These are phyloP conservation scores for Xenopus petersii DNA, from an alignment of 2,797 vertebrate genomes.

Conservation along the genomic window DNA sequence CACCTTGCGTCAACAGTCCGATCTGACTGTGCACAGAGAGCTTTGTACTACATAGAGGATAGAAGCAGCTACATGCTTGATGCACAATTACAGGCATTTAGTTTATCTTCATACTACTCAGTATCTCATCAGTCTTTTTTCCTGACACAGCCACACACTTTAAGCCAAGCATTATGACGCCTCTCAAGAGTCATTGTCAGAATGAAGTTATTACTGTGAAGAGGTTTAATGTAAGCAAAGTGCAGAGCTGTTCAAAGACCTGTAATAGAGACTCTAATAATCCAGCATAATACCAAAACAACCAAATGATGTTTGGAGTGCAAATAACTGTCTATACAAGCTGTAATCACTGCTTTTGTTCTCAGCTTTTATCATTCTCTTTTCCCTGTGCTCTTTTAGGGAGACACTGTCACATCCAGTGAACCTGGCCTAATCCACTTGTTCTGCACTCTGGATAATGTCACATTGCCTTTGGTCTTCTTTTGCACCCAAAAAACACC, in stretches of 20 bases:
- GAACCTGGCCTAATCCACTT: not conserved
- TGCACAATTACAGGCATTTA: conserved; percentile 40
- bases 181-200: conserved; percentile 42
- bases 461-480: not conserved
- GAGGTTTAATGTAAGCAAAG: conserved; percentile 48
- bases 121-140: conserved; percentile 28
- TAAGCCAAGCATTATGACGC: conserved; percentile 24
- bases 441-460: not conserved
- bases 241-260: conserved; percentile 32
- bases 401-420: not conserved
- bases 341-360: conserved; percentile 14
- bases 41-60: conserved; percentile 7
- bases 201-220: conserved; percentile 47
- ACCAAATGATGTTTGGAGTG: conserved; percentile 43
- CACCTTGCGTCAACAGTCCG: conserved; percentile 18
- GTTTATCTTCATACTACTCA: conserved; percentile 35
- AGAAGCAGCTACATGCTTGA: conserved; percentile 24
- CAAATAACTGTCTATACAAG: conserved; percentile 32
- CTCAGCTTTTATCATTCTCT: conserved; percentile 6
- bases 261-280: conserved; percentile 35
- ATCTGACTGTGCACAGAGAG: conserved; percentile 22
- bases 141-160: conserved; percentile 31
- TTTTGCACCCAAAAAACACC: not conserved
- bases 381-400: not conserved
- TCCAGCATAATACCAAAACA: conserved; percentile 28